Evolutionary conservation across 2,888 invertebrate species (phyloP).

Genomic region (Cephus spinipes): DNA sequence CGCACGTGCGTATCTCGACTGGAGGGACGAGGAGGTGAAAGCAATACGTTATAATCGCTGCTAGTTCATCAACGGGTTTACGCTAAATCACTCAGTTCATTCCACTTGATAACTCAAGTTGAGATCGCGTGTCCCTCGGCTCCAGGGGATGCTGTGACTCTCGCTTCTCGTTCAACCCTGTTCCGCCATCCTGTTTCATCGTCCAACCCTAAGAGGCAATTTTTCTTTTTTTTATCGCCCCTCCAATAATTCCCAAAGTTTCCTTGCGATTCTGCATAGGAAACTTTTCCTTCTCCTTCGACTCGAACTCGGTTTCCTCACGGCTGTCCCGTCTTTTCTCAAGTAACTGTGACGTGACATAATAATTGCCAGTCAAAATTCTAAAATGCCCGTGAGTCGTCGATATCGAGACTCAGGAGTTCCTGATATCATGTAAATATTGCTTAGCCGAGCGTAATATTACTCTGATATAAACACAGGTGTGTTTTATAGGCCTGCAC

Average conservation of each 20-base stretch:
- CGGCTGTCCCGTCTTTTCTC: not conserved
- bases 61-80: conserved; percentile 21
- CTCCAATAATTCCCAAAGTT: conserved; percentile 20
- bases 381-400: not conserved
- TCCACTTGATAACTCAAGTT: conserved; percentile 23
- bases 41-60: conserved; percentile 20
- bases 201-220: not conserved
- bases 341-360: not conserved
- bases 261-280: conserved; percentile 22
- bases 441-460: not conserved
- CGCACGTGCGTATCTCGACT: not conserved
- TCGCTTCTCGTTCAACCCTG: conserved; percentile 4
- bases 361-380: not conserved
- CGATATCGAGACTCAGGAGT: not conserved
- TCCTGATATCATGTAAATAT: not conserved
- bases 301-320: not conserved
- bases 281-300: conserved; percentile 13
- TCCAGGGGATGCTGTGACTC: conserved; percentile 14
- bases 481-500: not conserved
- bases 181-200: conserved; percentile 5
- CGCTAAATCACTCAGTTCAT: conserved; percentile 25
- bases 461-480: not conserved
- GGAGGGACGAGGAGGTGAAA: not conserved
- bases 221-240: conserved; percentile 22
- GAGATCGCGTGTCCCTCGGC: conserved; percentile 23